Conservation (phyloP, 2,888 invertebrate species). For the Amphipyra tragopoginis region DNA sequence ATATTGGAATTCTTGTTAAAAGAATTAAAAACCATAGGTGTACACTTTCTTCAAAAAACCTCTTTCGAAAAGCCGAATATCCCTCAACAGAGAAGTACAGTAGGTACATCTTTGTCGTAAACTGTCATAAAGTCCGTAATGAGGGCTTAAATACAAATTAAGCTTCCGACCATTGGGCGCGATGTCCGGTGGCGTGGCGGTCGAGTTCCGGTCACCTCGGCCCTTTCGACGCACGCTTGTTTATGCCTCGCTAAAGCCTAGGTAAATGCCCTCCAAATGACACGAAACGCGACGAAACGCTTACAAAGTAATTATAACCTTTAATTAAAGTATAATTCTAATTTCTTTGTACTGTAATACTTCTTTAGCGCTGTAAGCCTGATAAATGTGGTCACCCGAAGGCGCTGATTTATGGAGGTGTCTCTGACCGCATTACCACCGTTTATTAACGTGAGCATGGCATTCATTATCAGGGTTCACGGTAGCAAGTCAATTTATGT, state of each 20-base stretch:
- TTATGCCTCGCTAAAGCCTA: constrained; percentile 29
- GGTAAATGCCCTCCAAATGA: constrained; percentile 22
- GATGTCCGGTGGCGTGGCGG: constrained; percentile 55
- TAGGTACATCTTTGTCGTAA: constrained; percentile 34
- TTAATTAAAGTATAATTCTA: constrained; percentile 21
- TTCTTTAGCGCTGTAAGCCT: constrained; percentile 20
- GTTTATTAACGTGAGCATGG: constrained; percentile 22
- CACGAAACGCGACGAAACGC: constrained; percentile 17
- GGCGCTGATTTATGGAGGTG: constrained; percentile 42
- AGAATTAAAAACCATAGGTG: too few relatives aligned
- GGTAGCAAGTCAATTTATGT: constrained; percentile 21
- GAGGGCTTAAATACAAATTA: constrained; percentile 62
- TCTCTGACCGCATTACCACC: constrained; percentile 27
- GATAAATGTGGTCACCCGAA: constrained; percentile 29
- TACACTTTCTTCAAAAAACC: too few relatives aligned
- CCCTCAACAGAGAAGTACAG: neutral
- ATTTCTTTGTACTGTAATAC: constrained; percentile 27
- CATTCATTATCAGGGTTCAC: constrained; percentile 23
- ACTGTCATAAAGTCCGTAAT: constrained; percentile 59
- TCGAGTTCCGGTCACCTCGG: constrained; percentile 50
- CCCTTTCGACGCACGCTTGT: constrained; percentile 47
- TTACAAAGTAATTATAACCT: constrained; percentile 13
- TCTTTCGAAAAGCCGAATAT: neutral
- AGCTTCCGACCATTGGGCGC: constrained; percentile 60
- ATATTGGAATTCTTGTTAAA: too few relatives aligned